Base-by-base conservation (phyloP, 2,888 invertebrate genomes). In the Hyposoter dolosus region DNA sequence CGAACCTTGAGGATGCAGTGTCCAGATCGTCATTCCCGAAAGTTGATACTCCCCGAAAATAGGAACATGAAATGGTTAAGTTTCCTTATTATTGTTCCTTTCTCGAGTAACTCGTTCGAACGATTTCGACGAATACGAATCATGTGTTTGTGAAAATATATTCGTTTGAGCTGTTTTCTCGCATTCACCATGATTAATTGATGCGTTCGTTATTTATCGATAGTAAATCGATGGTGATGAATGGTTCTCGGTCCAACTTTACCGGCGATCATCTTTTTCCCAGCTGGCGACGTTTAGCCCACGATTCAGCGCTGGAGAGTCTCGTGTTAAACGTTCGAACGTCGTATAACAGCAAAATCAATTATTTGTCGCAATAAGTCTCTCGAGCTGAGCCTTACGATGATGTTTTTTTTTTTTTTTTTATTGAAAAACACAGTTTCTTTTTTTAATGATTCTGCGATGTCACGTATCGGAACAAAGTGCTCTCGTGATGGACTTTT, bases 341-440 rank as follows among this genome's bases (percentile, higher is more conserved):
- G n/a, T 69, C 43, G 56, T 69, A 23, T 68, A 19, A 56, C 23
- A 6, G 28, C 5, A 35, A 35, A 80, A 76, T 84, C 84, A 81
- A 72, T 82, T 72, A 72, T 72, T 77, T n/a, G 43, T 40, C 32
- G 50, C 43, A n/a, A 40, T 23, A 71, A 32, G 47, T 40, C 35
- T 19, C 19, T 35, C 50, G 60, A 47, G 56, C n/a, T 7, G 23
- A 19, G 10, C 77, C 28, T 68, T 40, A 53, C 53, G 28, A 50
- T 50, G 68, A 82, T 53, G 40, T 43, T 50, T 47, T 15, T 2
- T 28, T 56, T 12, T 45, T 45, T 45, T 45, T 45, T 65, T 4
- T 65, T 4, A 35, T 17, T 10, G 23, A 19, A 56, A 56, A 6
- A 23, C 1, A 10, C 2, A 56, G 9, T 56, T 56, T 19, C 23